These are phyloP conservation scores for Lithophane leautieri DNA, from an alignment of 2,888 invertebrate species.

Conservation along the genomic window DNA sequence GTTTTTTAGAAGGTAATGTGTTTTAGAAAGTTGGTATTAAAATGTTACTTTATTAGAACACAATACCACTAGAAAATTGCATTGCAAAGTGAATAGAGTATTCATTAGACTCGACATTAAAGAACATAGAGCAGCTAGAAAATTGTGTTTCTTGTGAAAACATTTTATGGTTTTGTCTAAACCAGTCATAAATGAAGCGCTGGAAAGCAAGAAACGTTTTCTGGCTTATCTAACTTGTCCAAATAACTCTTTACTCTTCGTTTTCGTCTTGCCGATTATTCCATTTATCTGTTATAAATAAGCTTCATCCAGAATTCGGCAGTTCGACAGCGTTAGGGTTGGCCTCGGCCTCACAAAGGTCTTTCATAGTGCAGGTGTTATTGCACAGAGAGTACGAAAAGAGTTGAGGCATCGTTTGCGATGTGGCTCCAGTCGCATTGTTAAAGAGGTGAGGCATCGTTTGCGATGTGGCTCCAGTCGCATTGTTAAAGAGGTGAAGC, in stretches of 20 bases:
- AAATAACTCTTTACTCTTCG: not conserved
- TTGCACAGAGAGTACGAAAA: not conserved
- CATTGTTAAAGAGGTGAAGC: not conserved
- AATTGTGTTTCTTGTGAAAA: not conserved
- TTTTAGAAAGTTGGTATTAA: not conserved
- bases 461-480: not conserved
- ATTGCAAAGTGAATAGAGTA: not conserved
- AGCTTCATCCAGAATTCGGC: not conserved
- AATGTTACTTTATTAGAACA: not conserved
- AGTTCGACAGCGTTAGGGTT: not conserved
- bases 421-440: not conserved
- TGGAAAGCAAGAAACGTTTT: not conserved
- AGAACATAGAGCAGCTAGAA: not conserved
- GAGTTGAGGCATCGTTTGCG: not conserved
- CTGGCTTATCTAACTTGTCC: not conserved
- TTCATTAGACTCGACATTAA: not conserved
- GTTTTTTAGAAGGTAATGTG: not conserved
- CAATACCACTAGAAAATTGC: not conserved
- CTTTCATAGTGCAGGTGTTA: not conserved
- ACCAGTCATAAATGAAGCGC: not conserved
- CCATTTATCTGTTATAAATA: not conserved
- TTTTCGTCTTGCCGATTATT: not conserved
- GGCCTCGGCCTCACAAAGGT: not conserved
- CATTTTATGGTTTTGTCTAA: not conserved
- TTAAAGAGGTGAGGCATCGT: not conserved